Conservation (phyloP, 2,797 vertebrate species). For the Siniperca undulata region DNA sequence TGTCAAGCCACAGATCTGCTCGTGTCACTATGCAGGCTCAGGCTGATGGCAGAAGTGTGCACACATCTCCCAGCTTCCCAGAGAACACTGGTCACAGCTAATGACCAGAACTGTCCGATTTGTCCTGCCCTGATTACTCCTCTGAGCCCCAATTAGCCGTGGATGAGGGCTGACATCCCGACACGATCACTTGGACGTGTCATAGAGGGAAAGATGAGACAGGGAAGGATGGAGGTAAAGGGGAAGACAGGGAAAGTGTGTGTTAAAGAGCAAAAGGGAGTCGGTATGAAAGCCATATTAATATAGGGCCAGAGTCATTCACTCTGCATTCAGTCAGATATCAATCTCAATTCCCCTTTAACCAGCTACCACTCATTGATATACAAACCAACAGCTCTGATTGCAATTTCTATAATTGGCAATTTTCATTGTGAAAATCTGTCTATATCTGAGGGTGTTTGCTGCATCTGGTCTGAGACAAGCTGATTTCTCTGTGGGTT, state of each 20-base stretch:
- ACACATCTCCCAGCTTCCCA: slow-evolving; percentile 74
- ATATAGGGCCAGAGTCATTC: slow-evolving; percentile 53
- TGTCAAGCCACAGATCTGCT: slow-evolving; percentile 59
- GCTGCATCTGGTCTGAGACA: slow-evolving; percentile 62
- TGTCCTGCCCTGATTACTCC: slow-evolving; percentile 96
- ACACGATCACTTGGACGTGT: slow-evolving; percentile 90
- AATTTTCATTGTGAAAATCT: slow-evolving; percentile 82
- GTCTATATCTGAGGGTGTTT: slow-evolving; percentile 61
- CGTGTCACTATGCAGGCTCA: slow-evolving; percentile 63
- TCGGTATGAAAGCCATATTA: slow-evolving; percentile 38
- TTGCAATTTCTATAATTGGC: slow-evolving; percentile 85
- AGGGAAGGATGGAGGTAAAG: slow-evolving; percentile 44
- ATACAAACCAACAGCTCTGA: slow-evolving; percentile 79
- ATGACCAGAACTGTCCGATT: slow-evolving; percentile 96
- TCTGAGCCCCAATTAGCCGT: slow-evolving; percentile 94
- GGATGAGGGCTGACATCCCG: slow-evolving; percentile 92
- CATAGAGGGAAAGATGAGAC: slow-evolving; percentile 78
- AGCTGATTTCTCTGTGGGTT: slow-evolving; percentile 70
- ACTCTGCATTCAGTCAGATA: slow-evolving; percentile 72
- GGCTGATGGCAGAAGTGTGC: slow-evolving; percentile 63
- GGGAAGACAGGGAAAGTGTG: slow-evolving; percentile 24
- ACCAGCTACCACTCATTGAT: slow-evolving; percentile 79
- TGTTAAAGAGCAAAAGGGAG: slow-evolving; percentile 35
- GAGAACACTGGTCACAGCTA: slow-evolving; percentile 88
- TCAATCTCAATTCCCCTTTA: slow-evolving; percentile 77